Percentiles rank a stretch among this genome's conserved stretches.
Evolutionary conservation across 2,888 invertebrate genomes (phyloP).

Genomic region (Thymelicus sylvestris): DNA sequence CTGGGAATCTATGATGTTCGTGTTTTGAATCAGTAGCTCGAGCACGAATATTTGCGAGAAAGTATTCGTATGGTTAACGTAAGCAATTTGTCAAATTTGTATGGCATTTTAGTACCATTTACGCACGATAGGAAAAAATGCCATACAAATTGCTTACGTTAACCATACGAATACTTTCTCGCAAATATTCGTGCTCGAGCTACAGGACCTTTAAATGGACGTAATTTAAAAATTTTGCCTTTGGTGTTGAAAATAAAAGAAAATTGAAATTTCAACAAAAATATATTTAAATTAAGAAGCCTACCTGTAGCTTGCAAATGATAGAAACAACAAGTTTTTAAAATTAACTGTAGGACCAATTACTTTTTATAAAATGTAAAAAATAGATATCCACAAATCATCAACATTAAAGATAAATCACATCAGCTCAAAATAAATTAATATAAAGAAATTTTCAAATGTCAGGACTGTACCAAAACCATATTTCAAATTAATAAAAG

Average conservation of each 20-base stretch:
- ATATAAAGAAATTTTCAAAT: constrained; percentile 18
- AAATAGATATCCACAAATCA: constrained; percentile 22
- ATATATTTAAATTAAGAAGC: constrained; percentile 38
- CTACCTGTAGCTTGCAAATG: constrained; percentile 28
- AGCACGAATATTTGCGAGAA: too few species aligned
- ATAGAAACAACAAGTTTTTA: constrained; percentile 15
- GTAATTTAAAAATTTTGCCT: too few species aligned
- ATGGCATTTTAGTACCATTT: too few species aligned
- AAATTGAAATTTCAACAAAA: constrained; percentile 35
- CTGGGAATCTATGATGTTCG: too few species aligned
- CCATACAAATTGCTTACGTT: too few species aligned
- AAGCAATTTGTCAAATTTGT: too few species aligned
- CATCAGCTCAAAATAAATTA: constrained; percentile 31
- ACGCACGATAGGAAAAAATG: too few species aligned
- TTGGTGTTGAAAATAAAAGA: constrained; percentile 12
- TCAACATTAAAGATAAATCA: constrained; percentile 19
- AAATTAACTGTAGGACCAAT: constrained; percentile 18
- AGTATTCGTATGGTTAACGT: too few species aligned
- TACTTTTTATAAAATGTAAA: constrained; percentile 26
- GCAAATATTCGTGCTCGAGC: too few species aligned
- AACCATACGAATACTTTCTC: too few species aligned
- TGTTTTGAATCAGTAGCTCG: too few species aligned
- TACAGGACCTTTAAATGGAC: too few species aligned
- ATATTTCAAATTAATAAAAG: constrained; percentile 52
- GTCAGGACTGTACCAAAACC: constrained; percentile 42